These are phyloP conservation scores for Drosophila setifemur DNA, from an alignment of 1,140 invertebrate genomes.

Conservation along the genomic window DNA sequence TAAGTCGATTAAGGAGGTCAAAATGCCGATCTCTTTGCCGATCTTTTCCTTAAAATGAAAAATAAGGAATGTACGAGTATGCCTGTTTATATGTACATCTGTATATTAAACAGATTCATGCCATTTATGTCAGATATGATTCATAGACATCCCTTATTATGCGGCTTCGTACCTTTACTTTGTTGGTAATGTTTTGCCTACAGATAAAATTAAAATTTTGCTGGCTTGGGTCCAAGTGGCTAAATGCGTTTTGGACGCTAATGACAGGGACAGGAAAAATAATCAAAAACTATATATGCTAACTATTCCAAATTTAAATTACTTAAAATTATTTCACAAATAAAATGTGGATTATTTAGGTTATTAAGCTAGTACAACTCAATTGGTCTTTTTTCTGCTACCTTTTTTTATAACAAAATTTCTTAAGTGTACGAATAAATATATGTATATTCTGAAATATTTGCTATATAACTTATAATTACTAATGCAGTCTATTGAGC, in stretches of 20 bases:
- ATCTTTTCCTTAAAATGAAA: constrained; percentile 17
- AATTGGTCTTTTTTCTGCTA: no score
- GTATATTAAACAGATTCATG: constrained; percentile 19
- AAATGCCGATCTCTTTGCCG: constrained; percentile 25
- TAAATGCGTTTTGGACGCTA: constrained; percentile 64
- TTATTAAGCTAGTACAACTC: no score
- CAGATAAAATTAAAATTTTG: constrained; percentile 37
- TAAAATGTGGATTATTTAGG: no score
- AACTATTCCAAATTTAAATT: no score
- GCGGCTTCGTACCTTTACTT: constrained; percentile 9
- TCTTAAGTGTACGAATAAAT: no score
- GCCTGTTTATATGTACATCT: not conserved
- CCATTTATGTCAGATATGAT: constrained; percentile 38
- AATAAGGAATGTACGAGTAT: not conserved
- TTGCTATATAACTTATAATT: constrained; percentile 31
- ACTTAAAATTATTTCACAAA: no score
- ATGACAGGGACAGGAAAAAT: constrained; percentile 41
- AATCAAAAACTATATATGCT: constrained; percentile 4
- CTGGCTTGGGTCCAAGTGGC: constrained; percentile 55
- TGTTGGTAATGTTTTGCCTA: constrained; percentile 3
- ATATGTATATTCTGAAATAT: not conserved
- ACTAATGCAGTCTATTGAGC: constrained; percentile 13
- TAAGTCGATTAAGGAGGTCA: constrained; percentile 61
- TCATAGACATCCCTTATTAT: constrained; percentile 34
- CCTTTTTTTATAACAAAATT: no score